Percentiles rank a stretch among this genome's conserved stretches.
Evolutionary conservation across 2,888 invertebrate genomes (phyloP).

Genomic region (Limnephilus marmoratus): DNA sequence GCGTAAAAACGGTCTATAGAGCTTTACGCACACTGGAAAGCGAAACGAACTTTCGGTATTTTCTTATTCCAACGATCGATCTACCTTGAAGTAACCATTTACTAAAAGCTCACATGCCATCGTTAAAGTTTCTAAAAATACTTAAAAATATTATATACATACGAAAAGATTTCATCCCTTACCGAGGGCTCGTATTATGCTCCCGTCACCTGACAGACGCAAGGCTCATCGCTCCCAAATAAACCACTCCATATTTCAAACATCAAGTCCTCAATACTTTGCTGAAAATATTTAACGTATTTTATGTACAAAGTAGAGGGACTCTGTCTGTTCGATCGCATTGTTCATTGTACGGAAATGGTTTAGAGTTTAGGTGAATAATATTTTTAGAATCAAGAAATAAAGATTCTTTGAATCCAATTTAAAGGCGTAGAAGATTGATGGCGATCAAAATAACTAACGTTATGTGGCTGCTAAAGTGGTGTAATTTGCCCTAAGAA

Average conservation of each 20-base stretch:
- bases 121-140: conserved; percentile 18
- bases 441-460: background rate
- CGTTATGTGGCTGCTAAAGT: background rate
- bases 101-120: background rate
- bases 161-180: background rate
- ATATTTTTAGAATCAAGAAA: background rate
- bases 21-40: background rate
- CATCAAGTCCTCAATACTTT: background rate
- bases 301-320: background rate
- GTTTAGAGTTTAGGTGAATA: background rate
- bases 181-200: background rate
- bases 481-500: background rate
- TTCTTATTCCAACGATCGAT: background rate
- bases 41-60: background rate
- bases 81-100: background rate
- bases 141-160: background rate
- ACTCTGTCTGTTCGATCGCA: background rate
- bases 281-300: background rate
- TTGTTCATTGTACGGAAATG: background rate
- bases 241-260: conserved; percentile 26
- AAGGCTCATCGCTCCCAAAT: conserved; percentile 1
- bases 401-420: background rate
- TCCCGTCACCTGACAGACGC: background rate
- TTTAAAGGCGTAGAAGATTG: background rate
- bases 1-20: background rate